Conservation (phyloP, 2,888 invertebrate genomes). For the Stenoptilia bipunctidactyla region DNA sequence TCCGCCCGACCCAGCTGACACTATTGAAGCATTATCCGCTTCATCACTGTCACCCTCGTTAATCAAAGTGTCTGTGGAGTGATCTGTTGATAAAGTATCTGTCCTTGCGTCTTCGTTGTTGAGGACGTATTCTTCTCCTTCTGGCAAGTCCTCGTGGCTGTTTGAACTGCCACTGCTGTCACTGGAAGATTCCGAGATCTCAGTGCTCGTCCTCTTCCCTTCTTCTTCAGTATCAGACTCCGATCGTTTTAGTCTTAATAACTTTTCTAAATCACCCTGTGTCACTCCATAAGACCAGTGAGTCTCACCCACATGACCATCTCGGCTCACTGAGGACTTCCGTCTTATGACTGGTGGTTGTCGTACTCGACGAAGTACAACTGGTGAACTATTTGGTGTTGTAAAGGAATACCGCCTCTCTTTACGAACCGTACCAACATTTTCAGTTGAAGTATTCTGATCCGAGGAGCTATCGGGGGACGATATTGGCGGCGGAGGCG, state of each 20-base stretch:
- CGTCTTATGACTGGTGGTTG: slow-evolving; percentile 58
- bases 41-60: slow-evolving; percentile 54
- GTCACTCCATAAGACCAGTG: slow-evolving; percentile 64
- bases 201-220: slow-evolving; percentile 21
- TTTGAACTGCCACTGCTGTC: slow-evolving; percentile 27
- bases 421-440: slow-evolving; percentile 19
- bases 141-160: slow-evolving; percentile 36
- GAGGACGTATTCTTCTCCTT: slow-evolving; percentile 43
- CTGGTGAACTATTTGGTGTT: slow-evolving; percentile 48
- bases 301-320: slow-evolving; percentile 40
- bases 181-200: slow-evolving; percentile 21
- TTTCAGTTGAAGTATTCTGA: slow-evolving; percentile 36
- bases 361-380: slow-evolving; percentile 41
- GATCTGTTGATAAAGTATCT: slow-evolving; percentile 53
- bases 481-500: slow-evolving; percentile 57
- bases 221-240: slow-evolving; percentile 57
- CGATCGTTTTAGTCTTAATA: slow-evolving; percentile 51
- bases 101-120: slow-evolving; percentile 45
- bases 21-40: slow-evolving; percentile 45
- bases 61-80: slow-evolving; percentile 59
- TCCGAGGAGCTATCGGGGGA: slow-evolving; percentile 40
- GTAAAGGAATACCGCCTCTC: slow-evolving; percentile 46
- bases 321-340: slow-evolving; percentile 44
- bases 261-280: slow-evolving; percentile 56
- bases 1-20: slow-evolving; percentile 45